phyloP scores from a whole-genome alignment of 2,113 vertebrate genomes.

The Vimba vimba region DNA sequence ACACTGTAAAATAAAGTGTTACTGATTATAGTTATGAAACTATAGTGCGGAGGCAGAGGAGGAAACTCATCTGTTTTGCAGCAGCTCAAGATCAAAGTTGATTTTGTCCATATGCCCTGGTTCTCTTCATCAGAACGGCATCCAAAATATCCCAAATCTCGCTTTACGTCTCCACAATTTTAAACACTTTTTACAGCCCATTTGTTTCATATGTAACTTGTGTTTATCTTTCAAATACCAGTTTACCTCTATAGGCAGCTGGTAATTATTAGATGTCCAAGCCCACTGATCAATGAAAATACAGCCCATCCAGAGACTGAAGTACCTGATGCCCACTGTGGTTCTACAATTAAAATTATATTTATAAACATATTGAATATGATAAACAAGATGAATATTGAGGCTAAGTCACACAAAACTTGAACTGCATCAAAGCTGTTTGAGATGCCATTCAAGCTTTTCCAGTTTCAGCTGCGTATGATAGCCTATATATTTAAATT shows the following conservation, averaged over 20 bases:
- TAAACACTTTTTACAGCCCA: neutral
- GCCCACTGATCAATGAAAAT: neutral
- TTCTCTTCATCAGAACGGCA: constrained; percentile 6
- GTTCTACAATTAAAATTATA: neutral
- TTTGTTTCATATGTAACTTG: neutral
- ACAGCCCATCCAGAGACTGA: neutral
- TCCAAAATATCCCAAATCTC: constrained; percentile 1
- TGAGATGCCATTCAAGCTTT: no score
- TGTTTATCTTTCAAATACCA: neutral
- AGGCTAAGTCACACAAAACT: neutral
- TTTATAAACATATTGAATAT: neutral
- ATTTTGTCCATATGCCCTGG: constrained; percentile 35
- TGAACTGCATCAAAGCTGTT: neutral
- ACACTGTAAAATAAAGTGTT: no score
- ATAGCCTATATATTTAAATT: no score
- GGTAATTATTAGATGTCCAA: constrained; percentile 11
- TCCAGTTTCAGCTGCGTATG: no score
- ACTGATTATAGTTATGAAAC: neutral
- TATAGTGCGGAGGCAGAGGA: neutral
- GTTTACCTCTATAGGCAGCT: neutral
- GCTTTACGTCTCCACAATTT: neutral
- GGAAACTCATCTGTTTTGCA: constrained; percentile 26
- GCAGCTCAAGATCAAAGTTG: constrained; percentile 30
- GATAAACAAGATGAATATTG: neutral
- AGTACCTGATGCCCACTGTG: neutral